A percentile compares a stretch with the other conserved stretches of the same genome.
Evolutionary conservation across 1,140 invertebrate genomes (phyloP).

Genomic region (Sycobia sp.): DNA sequence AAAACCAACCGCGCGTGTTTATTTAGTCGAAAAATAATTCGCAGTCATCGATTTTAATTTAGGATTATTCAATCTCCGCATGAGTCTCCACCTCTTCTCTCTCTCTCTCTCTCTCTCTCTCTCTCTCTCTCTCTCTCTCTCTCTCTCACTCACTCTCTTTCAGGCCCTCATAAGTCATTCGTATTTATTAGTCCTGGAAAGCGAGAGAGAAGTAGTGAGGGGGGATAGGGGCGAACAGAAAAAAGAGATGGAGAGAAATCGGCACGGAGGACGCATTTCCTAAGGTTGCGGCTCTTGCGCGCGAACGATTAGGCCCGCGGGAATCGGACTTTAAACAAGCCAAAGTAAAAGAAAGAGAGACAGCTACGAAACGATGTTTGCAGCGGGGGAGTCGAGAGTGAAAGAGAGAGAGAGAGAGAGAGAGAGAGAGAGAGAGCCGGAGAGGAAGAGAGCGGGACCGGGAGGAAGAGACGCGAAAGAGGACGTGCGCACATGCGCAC

Average conservation of each 20-base stretch:
- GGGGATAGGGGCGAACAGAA: too few relatives aligned
- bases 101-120: neutral
- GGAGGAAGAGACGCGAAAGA: slow-evolving; percentile 18
- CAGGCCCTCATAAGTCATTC: slow-evolving; percentile 20
- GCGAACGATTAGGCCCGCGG: slow-evolving; percentile 22
- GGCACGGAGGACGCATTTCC: neutral
- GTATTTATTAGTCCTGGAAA: slow-evolving; percentile 21
- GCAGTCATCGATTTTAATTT: slow-evolving; percentile 33
- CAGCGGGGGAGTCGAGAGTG: neutral
- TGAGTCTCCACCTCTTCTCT: neutral
- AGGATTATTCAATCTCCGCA: slow-evolving; percentile 18
- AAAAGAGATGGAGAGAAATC: slow-evolving; percentile 1
- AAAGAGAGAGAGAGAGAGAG: too few relatives aligned
- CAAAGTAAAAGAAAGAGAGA: neutral
- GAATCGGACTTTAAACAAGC: slow-evolving; percentile 18
- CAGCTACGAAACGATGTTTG: neutral
- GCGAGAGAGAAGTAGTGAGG: neutral
- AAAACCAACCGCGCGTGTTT: slow-evolving; percentile 31
- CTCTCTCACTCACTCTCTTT: neutral
- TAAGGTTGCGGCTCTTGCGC: neutral
- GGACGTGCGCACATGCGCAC: slow-evolving; percentile 38
- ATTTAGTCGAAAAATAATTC: slow-evolving; percentile 28
- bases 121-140: neutral
- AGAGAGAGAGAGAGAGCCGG: too few relatives aligned
- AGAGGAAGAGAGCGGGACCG: too few relatives aligned